Base-by-base conservation (phyloP, 2,797 vertebrate genomes). In the Corythornis leucogaster region DNA sequence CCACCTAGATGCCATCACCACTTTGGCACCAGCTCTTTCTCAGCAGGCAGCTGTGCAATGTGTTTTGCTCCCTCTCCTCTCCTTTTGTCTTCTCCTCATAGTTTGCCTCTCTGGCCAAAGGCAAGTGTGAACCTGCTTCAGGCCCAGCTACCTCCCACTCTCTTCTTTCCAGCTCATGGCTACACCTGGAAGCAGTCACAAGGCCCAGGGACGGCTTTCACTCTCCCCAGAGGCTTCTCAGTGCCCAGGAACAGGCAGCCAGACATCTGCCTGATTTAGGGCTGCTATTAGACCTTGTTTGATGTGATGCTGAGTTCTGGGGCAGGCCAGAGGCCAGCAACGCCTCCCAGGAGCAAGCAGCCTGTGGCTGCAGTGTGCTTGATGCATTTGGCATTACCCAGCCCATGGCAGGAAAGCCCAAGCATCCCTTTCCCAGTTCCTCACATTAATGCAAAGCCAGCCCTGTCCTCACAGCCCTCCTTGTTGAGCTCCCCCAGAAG, bases 11-110 rank as follows among this genome's bases (percentile, higher is more conserved):
- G 9, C 38, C 70, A 73, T 33, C 70, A 76, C 3, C 30, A 8
- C 63, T 59, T 63, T 9, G 48, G 51, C 45, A 61, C 5, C 51
- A 91, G 22, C 21, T 38, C 21, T 22, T 43, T 38, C 62, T 74
- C 53, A n/a, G 46, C 1, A 3, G 25, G 24, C n/a, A 85, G 28
- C 45, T 30, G 12, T 0, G 4, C 38, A 0, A 0, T 8, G 13
- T 17, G 48, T 48, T 28, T 3, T 3, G 0, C 46, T 88, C 57
- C 59, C 7, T 10, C 22, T 33, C 31, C 31, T 69, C 19, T 69
- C 38, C 54, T 54, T 88, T 74, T 70, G 62, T 61, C 50, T 35
- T 30, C 21, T 67, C 31, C 70, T n/a, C 0, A 0, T 38, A 12
- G 22, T 4, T 50, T 61, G 9, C 18, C 38, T 38, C 51, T 78